These are phyloP conservation scores for Pomatorhinus ruficollis DNA, from an alignment of 2,113 vertebrate species.

Conservation along the genomic window DNA sequence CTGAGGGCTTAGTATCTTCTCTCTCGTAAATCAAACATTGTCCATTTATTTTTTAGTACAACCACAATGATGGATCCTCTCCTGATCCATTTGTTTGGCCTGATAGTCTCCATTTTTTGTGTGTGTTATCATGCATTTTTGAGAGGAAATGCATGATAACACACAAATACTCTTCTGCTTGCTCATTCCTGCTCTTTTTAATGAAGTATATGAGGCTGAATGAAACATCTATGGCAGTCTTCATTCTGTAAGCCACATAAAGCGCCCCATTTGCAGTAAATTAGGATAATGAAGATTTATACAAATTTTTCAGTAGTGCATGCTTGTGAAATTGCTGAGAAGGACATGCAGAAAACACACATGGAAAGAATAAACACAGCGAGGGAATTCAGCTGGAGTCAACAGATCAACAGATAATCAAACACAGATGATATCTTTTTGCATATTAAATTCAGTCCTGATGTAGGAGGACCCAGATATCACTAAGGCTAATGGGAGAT, in stretches of 20 bases:
- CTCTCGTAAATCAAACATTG: background rate
- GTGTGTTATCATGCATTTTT: background rate
- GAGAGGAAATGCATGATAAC: background rate
- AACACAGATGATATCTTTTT: background rate
- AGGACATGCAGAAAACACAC: background rate
- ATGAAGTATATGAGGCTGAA: background rate
- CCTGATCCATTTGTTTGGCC: rapidly evolving
- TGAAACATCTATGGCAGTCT: background rate
- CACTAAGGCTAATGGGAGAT: background rate
- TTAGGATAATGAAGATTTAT: background rate
- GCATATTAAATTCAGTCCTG: background rate
- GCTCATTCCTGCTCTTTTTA: background rate
- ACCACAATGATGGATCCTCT: background rate
- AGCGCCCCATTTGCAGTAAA: background rate
- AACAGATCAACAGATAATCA: background rate
- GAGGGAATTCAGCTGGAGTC: background rate
- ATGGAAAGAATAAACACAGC: background rate
- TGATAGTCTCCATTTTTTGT: background rate
- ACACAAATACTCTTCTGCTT: background rate
- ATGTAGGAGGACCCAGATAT: background rate
- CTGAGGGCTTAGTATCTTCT: background rate
- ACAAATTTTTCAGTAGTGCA: background rate
- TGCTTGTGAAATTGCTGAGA: background rate
- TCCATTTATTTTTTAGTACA: background rate
- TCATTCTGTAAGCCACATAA: background rate